A percentile compares a stretch with the other conserved stretches of the same genome.
phyloP scores from a whole-genome alignment of 2,888 invertebrate genomes.

The Harpagoxenus sublaevis region DNA sequence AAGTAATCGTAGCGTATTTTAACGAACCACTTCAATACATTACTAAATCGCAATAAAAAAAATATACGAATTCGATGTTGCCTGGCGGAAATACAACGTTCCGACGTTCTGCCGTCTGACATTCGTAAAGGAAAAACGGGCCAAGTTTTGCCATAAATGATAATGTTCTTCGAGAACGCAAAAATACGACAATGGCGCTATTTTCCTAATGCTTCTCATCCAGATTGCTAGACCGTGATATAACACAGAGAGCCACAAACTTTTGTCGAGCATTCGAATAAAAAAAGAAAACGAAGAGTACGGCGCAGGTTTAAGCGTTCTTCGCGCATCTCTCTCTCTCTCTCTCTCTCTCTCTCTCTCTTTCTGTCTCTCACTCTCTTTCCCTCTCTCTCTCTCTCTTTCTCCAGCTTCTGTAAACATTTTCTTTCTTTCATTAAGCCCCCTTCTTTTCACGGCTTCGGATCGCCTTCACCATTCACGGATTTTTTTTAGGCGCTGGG shows the following conservation, averaged over 20 bases:
- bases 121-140: not conserved
- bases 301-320: conserved; percentile 40
- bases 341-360: not conserved
- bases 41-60: not conserved
- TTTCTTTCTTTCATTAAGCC: conserved; percentile 72
- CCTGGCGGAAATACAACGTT: not conserved
- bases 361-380: not conserved
- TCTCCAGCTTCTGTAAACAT: conserved; percentile 66
- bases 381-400: not conserved
- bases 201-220: conserved; percentile 3
- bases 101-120: not conserved
- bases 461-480: conserved; percentile 69
- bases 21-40: not conserved
- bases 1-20: not conserved
- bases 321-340: not conserved
- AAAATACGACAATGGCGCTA: conserved; percentile 11
- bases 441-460: conserved; percentile 65
- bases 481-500: conserved; percentile 58
- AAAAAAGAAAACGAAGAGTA: not conserved
- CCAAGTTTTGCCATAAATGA: conserved; percentile 28
- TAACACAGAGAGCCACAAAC: not conserved
- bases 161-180: conserved; percentile 4
- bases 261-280: conserved; percentile 12
- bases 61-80: not conserved
- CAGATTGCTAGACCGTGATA: not conserved